These are phyloP conservation scores for Isaurus tuberculatus DNA, from an alignment of 92 coral and sea anemone genomes.

Conservation along the genomic window DNA sequence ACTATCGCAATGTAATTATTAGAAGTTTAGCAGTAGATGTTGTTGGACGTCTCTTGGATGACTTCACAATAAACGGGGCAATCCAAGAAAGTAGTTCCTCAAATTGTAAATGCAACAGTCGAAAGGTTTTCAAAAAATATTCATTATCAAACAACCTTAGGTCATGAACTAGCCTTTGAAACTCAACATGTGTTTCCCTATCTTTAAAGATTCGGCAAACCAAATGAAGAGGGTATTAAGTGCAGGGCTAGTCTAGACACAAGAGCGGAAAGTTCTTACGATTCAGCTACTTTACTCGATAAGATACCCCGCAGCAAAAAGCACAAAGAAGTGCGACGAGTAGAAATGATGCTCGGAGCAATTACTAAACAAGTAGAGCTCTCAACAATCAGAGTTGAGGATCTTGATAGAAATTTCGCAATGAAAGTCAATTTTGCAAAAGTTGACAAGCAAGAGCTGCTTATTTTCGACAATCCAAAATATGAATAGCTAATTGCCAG, in stretches of 20 bases:
- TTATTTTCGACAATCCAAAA: conserved; percentile 45
- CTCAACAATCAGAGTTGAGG: conserved; percentile 30
- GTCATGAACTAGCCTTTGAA: conserved; percentile 43
- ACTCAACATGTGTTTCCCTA: conserved; percentile 32
- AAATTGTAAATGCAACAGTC: neutral
- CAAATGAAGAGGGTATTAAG: conserved; percentile 47
- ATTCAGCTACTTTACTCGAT: conserved; percentile 35
- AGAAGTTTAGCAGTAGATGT: neutral
- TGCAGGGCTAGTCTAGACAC: conserved; percentile 62
- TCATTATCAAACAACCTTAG: conserved; percentile 41
- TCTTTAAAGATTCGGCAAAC: conserved; percentile 26
- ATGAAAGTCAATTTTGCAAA: conserved; percentile 48
- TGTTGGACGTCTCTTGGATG: conserved; percentile 1
- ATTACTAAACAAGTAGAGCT: conserved; percentile 49
- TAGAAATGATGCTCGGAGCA: conserved; percentile 64
- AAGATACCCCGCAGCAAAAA: conserved; percentile 3
- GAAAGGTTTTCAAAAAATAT: conserved; percentile 27
- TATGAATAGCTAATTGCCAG: conserved; percentile 13
- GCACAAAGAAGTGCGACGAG: conserved; percentile 32
- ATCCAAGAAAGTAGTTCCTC: conserved; percentile 1
- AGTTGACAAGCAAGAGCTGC: conserved; percentile 47
- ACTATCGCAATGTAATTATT: neutral
- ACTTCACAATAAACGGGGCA: neutral
- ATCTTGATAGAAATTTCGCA: conserved; percentile 13
- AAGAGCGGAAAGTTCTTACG: conserved; percentile 64